Conservation (phyloP, 1,140 invertebrate species). For the Macrobrachium rosenbergii region DNA sequence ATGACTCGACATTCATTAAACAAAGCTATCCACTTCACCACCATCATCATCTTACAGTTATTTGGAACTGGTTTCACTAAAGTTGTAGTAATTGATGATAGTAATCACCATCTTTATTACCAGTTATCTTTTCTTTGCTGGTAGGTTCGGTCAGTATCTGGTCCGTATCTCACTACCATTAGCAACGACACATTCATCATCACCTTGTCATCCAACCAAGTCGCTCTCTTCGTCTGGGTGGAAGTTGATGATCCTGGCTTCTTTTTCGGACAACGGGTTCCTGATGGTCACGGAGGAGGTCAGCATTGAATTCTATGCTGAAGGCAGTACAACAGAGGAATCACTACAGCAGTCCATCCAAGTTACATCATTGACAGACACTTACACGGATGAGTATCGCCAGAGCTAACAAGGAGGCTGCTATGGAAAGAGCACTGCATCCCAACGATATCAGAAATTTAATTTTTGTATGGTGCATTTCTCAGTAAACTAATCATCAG, state of each 20-base stretch:
- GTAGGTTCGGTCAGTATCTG: slow-evolving; percentile 8
- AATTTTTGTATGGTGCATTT: neutral
- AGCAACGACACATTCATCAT: slow-evolving; percentile 63
- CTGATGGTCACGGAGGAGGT: slow-evolving; percentile 66
- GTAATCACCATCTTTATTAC: neutral
- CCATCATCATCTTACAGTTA: neutral
- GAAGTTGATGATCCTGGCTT: slow-evolving; percentile 51
- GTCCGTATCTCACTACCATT: neutral
- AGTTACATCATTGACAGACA: slow-evolving; percentile 54
- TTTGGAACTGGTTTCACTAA: neutral
- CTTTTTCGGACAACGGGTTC: slow-evolving; percentile 65
- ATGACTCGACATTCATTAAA: neutral
- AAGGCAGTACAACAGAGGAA: neutral
- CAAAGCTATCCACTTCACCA: no score
- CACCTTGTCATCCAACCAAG: slow-evolving; percentile 46
- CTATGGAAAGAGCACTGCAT: slow-evolving; percentile 4
- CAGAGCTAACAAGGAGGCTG: neutral
- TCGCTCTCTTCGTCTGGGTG: slow-evolving; percentile 65
- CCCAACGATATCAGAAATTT: slow-evolving; percentile 40
- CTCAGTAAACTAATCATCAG: no score
- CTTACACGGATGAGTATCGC: neutral
- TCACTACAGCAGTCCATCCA: slow-evolving; percentile 41
- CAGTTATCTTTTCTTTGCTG: neutral
- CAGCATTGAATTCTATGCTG: slow-evolving; percentile 68
- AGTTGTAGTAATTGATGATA: no score